phyloP scores from a whole-genome alignment of 2,888 invertebrate species.

The Pyrocoelia pectoralis region DNA sequence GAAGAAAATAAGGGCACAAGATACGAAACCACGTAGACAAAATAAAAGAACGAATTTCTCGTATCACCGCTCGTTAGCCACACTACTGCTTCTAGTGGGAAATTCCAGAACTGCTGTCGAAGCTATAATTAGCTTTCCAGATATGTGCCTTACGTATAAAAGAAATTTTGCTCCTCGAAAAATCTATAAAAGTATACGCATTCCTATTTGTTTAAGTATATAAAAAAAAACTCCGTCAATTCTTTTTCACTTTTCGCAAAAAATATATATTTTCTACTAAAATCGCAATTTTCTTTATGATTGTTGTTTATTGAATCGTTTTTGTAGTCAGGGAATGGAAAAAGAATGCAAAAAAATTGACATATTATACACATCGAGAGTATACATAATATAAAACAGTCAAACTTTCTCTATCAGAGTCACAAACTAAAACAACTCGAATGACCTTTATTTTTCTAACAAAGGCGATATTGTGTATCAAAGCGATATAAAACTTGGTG shows the following conservation, averaged over 20 bases:
- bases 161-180: slow-evolving; percentile 19
- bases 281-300: background rate
- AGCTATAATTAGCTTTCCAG: slow-evolving; percentile 44
- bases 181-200: background rate
- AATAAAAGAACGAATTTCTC: slow-evolving; percentile 33
- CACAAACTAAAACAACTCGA: too few species aligned
- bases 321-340: too few species aligned
- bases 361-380: too few species aligned
- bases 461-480: too few species aligned
- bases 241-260: background rate
- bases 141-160: slow-evolving; percentile 35
- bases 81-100: slow-evolving; percentile 38
- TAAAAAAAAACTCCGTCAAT: too few species aligned
- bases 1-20: slow-evolving; percentile 16
- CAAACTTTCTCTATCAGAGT: too few species aligned
- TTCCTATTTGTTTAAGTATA: too few species aligned
- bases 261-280: background rate
- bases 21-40: slow-evolving; percentile 27
- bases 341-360: too few species aligned
- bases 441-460: too few species aligned
- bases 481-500: too few species aligned
- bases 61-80: slow-evolving; percentile 36
- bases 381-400: too few species aligned
- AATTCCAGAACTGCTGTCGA: slow-evolving; percentile 42
- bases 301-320: too few species aligned